These are phyloP conservation scores for Encarsia formosa DNA, from an alignment of 2,888 invertebrate genomes.

Conservation along the genomic window DNA sequence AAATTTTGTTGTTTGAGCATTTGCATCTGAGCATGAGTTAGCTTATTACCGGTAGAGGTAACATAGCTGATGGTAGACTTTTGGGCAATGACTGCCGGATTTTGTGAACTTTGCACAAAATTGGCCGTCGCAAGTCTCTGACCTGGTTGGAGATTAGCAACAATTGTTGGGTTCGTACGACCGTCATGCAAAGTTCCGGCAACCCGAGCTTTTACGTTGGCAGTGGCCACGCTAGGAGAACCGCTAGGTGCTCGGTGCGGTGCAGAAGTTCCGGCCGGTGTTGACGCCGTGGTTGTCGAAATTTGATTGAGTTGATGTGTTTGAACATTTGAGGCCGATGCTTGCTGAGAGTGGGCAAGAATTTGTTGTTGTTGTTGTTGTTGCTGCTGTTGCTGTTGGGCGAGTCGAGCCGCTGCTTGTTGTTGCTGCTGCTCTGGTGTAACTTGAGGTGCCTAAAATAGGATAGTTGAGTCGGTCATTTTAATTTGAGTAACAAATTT, in stretches of 20 bases:
- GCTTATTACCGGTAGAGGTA: conserved; percentile 53
- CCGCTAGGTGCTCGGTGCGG: conserved; percentile 30
- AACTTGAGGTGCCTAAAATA: conserved; percentile 39
- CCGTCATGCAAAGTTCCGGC: conserved; percentile 42
- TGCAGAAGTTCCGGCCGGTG: conserved; percentile 27
- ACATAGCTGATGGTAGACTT: conserved; percentile 53
- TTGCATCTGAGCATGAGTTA: conserved; percentile 58
- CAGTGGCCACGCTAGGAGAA: conserved; percentile 30
- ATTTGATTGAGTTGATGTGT: conserved; percentile 40
- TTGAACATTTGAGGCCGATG: conserved; percentile 34
- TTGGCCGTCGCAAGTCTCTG: conserved; percentile 47
- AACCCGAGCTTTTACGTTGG: conserved; percentile 40
- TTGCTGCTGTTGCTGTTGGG: conserved; percentile 39
- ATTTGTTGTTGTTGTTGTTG: conserved; percentile 44
- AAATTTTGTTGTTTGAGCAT: conserved; percentile 62
- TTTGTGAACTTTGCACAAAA: conserved; percentile 40
- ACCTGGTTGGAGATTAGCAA: conserved; percentile 46
- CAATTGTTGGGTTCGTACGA: conserved; percentile 44
- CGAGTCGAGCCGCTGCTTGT: conserved; percentile 35
- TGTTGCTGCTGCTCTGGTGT: conserved; percentile 40
- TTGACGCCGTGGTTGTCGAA: conserved; percentile 34
- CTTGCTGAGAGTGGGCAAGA: conserved; percentile 35
- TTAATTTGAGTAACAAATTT: neutral
- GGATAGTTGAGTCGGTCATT: neutral
- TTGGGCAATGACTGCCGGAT: conserved; percentile 31